These are phyloP conservation scores for Lepidochrysops patricia DNA, from an alignment of 2,888 invertebrate species.

Conservation along the genomic window DNA sequence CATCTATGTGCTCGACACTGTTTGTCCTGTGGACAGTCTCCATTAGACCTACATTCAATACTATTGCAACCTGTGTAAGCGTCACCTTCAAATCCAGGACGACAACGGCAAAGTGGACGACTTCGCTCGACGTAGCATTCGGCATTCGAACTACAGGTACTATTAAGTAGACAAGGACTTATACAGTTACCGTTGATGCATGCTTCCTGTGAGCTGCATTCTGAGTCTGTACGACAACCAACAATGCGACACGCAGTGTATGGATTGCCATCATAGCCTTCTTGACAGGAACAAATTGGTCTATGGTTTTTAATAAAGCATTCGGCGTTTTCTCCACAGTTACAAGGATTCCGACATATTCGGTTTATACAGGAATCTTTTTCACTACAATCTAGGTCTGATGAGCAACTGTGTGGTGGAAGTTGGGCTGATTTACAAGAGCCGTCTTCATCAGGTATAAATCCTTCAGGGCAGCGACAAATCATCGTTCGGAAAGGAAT, in stretches of 20 bases:
- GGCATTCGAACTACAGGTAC: constrained; percentile 87
- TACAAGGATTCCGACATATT: constrained; percentile 90
- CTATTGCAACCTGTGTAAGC: constrained; percentile 82
- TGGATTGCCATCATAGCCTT: constrained; percentile 91
- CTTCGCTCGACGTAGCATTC: constrained; percentile 86
- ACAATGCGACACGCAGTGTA: constrained; percentile 85
- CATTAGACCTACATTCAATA: constrained; percentile 89
- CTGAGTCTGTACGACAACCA: constrained; percentile 87
- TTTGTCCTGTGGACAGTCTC: constrained; percentile 89
- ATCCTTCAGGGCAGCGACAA: constrained; percentile 90
- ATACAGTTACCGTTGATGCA: constrained; percentile 90
- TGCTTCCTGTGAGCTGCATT: constrained; percentile 87
- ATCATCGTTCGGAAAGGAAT: constrained; percentile 90
- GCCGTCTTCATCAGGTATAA: constrained; percentile 85
- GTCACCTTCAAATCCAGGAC: constrained; percentile 86
- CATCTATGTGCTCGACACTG: constrained; percentile 91
- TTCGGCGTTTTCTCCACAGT: constrained; percentile 88
- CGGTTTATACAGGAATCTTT: constrained; percentile 90
- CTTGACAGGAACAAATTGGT: constrained; percentile 88
- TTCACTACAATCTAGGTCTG: constrained; percentile 84
- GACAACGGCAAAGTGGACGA: constrained; percentile 85
- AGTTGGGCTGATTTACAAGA: constrained; percentile 83
- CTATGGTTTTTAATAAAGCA: constrained; percentile 89
- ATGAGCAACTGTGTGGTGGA: constrained; percentile 83
- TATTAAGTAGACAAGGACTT: constrained; percentile 87